These are phyloP conservation scores for Datnioides undecimradiatus DNA, from an alignment of 2,113 vertebrate genomes.

Conservation along the genomic window DNA sequence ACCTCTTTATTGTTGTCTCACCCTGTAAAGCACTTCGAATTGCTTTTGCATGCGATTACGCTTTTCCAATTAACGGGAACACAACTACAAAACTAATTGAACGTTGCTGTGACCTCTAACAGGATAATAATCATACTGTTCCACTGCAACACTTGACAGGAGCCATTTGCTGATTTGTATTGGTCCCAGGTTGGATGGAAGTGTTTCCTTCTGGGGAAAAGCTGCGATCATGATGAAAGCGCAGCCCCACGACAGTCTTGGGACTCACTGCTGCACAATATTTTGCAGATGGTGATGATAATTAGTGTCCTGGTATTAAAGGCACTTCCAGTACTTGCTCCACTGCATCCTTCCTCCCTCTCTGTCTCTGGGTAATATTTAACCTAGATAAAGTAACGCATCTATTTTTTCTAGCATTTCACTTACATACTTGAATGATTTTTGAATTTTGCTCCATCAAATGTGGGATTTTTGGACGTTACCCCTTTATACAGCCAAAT, in stretches of 20 bases:
- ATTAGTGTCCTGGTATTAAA: conserved; percentile 69
- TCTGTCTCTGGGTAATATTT: conserved; percentile 56
- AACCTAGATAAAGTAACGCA: conserved; percentile 51
- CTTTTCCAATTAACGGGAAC: conserved; percentile 22
- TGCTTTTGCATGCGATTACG: background rate
- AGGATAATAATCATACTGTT: conserved; percentile 36
- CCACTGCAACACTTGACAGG: conserved; percentile 28
- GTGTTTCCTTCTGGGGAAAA: conserved; percentile 45
- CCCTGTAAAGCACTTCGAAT: background rate
- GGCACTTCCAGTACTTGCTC: conserved; percentile 51
- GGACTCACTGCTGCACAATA: conserved; percentile 50
- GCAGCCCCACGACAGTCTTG: conserved; percentile 46
- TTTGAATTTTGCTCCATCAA: conserved; percentile 6
- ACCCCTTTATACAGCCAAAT: background rate
- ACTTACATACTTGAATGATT: conserved; percentile 26
- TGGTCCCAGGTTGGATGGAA: conserved; percentile 43
- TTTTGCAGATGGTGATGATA: conserved; percentile 72
- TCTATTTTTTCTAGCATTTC: conserved; percentile 32
- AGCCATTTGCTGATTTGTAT: conserved; percentile 30
- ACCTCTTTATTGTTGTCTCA: conserved; percentile 2
- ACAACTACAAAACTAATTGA: conserved; percentile 1
- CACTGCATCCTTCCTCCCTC: conserved; percentile 22
- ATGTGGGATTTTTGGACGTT: background rate
- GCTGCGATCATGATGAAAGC: conserved; percentile 66
- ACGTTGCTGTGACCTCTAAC: conserved; percentile 37